phyloP scores from a whole-genome alignment of 2,888 invertebrate species.

The Dromius quadrimaculatus region DNA sequence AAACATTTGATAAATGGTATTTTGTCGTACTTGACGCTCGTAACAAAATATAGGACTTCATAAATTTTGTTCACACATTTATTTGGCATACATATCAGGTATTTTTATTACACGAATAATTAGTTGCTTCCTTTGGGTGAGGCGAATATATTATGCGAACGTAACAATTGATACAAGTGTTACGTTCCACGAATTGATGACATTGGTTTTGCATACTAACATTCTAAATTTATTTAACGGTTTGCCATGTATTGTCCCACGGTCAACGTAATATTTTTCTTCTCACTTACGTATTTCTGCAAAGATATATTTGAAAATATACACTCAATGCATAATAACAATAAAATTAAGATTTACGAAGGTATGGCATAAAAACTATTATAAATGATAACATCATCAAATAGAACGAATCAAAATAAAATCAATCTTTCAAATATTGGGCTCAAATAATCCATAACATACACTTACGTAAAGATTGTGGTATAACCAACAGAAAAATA shows the following conservation, averaged over 20 bases:
- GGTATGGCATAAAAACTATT: too few relatives aligned
- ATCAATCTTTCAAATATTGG: too few relatives aligned
- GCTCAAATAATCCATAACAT: not conserved
- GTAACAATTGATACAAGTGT: constrained; percentile 20
- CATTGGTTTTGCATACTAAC: constrained; percentile 29
- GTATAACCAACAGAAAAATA: not conserved
- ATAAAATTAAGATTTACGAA: too few relatives aligned
- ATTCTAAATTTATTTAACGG: constrained; percentile 28
- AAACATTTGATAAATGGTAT: too few relatives aligned
- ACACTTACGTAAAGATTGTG: not conserved
- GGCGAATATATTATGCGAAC: constrained; percentile 28
- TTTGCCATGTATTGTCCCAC: constrained; percentile 3
- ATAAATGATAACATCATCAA: too few relatives aligned
- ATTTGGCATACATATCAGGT: constrained; percentile 28
- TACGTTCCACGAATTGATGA: constrained; percentile 22
- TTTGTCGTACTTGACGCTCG: too few relatives aligned
- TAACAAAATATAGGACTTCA: not conserved
- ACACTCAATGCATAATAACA: too few relatives aligned
- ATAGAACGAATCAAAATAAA: too few relatives aligned
- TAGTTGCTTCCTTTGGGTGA: constrained; percentile 20
- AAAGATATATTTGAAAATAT: too few relatives aligned
- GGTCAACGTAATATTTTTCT: not conserved
- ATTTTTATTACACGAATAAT: constrained; percentile 30
- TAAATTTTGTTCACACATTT: constrained; percentile 27
- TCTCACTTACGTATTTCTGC: too few relatives aligned